Conservation (phyloP, 2,797 vertebrate species). For the Chiroxiphia lanceolata region DNA sequence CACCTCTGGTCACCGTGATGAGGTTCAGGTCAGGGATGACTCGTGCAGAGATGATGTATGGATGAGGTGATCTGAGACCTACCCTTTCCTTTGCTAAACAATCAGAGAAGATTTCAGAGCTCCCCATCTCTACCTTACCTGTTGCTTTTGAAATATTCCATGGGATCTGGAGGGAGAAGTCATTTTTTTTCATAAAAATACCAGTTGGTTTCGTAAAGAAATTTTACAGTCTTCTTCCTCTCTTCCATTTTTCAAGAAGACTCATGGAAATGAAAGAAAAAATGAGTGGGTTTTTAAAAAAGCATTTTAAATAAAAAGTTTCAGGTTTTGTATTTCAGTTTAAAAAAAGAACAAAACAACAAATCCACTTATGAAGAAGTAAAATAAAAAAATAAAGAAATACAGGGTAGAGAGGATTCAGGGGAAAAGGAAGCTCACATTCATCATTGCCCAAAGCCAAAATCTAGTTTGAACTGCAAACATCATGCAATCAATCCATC, state of each 20-base stretch:
- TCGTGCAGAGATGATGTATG: accelerated
- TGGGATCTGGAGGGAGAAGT: not conserved
- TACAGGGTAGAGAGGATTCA: not conserved
- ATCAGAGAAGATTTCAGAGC: not conserved
- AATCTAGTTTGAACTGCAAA: not conserved
- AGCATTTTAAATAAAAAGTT: not conserved
- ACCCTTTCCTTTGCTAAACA: not conserved
- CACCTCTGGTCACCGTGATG: not conserved
- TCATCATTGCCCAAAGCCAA: not conserved
- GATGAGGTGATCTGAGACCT: not conserved
- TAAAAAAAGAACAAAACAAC: not conserved
- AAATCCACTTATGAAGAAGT: accelerated
- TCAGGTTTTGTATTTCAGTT: not conserved
- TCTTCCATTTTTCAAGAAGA: not conserved
- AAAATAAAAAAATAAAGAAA: not conserved
- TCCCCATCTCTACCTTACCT: not conserved
- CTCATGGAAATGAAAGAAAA: not conserved
- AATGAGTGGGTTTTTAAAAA: accelerated
- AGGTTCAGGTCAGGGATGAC: not conserved
- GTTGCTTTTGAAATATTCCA: not conserved
- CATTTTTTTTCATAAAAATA: not conserved
- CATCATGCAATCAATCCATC: not conserved
- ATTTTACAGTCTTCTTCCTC: not conserved
- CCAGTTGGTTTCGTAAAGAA: not conserved
- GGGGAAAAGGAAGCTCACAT: not conserved